Evolutionary conservation across 2,113 vertebrate genomes (phyloP).

Genomic region (Sebastes fasciatus): DNA sequence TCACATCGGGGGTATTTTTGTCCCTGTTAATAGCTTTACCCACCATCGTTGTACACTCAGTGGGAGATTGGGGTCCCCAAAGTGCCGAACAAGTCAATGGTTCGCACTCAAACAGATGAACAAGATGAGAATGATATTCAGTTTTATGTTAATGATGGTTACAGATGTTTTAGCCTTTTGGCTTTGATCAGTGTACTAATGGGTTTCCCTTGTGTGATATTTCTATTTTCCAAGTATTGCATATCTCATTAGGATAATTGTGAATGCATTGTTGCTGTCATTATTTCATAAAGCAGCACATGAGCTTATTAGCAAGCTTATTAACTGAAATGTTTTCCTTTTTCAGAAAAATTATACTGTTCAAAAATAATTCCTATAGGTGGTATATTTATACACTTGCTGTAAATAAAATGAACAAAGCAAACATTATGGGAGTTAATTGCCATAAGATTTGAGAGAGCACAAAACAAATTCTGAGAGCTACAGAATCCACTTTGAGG

Average conservation of each 20-base stretch:
- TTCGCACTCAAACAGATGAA: slow-evolving; percentile 6
- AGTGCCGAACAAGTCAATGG: not conserved
- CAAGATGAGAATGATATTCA: slow-evolving; percentile 10
- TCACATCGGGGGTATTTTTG: slow-evolving; percentile 6
- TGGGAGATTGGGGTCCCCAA: not conserved
- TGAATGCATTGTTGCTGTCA: not conserved
- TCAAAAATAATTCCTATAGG: not conserved
- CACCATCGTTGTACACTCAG: not conserved
- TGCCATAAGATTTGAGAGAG: too few species aligned
- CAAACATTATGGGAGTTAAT: not conserved
- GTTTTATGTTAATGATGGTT: slow-evolving; percentile 21
- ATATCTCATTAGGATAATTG: not conserved
- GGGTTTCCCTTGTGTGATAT: not conserved
- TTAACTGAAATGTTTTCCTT: not conserved
- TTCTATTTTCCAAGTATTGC: not conserved
- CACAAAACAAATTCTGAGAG: too few species aligned
- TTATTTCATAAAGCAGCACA: not conserved
- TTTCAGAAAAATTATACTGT: not conserved
- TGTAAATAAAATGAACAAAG: slow-evolving; percentile 5
- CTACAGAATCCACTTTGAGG: too few species aligned
- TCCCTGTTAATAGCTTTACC: slow-evolving; percentile 11
- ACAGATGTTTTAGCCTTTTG: slow-evolving; percentile 24
- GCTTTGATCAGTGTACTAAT: slow-evolving; percentile 24
- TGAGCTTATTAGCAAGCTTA: not conserved
- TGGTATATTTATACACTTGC: not conserved